These are phyloP conservation scores for Platichthys flesus DNA, from an alignment of 2,113 vertebrate species.

Conservation along the genomic window DNA sequence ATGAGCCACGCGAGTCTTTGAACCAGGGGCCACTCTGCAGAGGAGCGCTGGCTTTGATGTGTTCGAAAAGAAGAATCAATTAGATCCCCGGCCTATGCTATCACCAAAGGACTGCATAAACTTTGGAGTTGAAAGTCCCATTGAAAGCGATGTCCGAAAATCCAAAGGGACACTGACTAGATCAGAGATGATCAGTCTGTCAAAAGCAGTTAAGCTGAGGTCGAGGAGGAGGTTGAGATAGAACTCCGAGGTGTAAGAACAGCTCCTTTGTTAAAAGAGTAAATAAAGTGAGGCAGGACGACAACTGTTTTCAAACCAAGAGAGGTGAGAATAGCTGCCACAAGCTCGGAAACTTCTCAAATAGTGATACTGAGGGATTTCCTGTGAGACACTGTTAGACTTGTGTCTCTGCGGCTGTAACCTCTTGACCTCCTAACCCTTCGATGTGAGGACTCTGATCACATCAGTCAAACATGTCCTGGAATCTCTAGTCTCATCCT, in stretches of 20 bases:
- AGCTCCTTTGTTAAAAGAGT: neutral
- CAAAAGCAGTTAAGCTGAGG: neutral
- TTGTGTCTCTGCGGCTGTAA: too few relatives aligned
- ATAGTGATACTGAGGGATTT: too few relatives aligned
- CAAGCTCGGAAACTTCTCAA: too few relatives aligned
- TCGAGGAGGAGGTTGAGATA: neutral
- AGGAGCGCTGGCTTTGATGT: slow-evolving; percentile 52
- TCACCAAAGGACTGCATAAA: slow-evolving; percentile 35
- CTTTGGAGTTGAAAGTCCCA: slow-evolving; percentile 20
- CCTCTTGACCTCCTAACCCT: too few relatives aligned
- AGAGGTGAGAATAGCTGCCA: too few relatives aligned
- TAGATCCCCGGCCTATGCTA: slow-evolving; percentile 41
- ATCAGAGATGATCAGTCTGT: slow-evolving; percentile 25
- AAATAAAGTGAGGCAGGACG: too few relatives aligned
- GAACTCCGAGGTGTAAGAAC: neutral
- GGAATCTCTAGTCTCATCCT: too few relatives aligned
- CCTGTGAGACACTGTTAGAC: too few relatives aligned
- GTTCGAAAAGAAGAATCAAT: slow-evolving; percentile 55
- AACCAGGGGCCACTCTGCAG: slow-evolving; percentile 43
- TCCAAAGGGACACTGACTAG: slow-evolving; percentile 1
- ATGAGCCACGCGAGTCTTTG: slow-evolving; percentile 41
- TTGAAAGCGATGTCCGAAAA: neutral
- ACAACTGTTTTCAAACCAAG: too few relatives aligned
- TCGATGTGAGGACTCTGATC: too few relatives aligned
- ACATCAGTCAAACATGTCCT: too few relatives aligned